Evolutionary conservation across 2,888 invertebrate species (phyloP).

Genomic region (Tineola bisselliella): DNA sequence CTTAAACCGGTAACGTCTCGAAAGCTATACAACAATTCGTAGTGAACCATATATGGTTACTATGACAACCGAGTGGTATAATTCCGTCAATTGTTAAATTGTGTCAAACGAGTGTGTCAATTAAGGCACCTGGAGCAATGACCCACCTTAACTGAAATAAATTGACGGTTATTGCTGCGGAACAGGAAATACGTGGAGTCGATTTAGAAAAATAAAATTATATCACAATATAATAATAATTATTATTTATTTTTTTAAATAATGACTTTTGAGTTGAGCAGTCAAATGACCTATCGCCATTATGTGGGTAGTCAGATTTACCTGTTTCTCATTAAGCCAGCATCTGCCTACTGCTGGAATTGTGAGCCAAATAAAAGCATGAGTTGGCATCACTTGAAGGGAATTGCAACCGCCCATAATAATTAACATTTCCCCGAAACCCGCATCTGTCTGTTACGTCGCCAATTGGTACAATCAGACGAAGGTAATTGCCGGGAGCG

Average conservation of each 20-base stretch:
- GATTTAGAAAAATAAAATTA: not conserved
- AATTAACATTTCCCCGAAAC: constrained; percentile 21
- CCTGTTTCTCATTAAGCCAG: no score
- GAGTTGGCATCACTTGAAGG: not conserved
- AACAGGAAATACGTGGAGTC: not conserved
- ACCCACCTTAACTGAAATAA: constrained; percentile 2
- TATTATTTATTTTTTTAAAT: no score
- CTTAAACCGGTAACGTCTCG: no score
- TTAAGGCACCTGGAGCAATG: not conserved
- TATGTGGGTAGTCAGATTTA: no score
- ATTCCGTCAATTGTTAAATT: not conserved
- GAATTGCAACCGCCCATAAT: not conserved
- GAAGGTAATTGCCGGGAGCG: not conserved
- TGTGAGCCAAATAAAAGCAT: not conserved
- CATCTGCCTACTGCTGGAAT: no score
- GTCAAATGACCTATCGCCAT: no score
- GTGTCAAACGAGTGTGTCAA: not conserved
- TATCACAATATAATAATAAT: no score
- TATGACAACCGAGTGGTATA: not conserved
- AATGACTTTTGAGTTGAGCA: no score
- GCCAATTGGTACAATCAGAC: constrained; percentile 23
- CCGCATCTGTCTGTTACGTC: constrained; percentile 19
- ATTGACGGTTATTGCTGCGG: not conserved
- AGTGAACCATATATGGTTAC: not conserved
- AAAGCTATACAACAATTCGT: no score